Conservation (phyloP, 2,113 vertebrate species). For the Tachuris rubrigastra region DNA sequence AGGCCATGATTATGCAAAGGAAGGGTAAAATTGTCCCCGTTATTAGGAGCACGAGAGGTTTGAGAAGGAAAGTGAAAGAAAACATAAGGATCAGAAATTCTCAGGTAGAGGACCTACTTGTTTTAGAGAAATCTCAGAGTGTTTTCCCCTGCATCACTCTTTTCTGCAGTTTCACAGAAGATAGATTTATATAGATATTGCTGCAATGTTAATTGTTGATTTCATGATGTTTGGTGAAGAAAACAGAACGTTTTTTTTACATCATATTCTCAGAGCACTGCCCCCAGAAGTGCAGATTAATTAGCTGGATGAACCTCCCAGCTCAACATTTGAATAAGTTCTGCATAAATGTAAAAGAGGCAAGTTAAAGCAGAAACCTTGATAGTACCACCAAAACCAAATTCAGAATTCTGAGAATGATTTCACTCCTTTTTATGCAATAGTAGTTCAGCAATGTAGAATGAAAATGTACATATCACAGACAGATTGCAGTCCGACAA, state of each 20-base stretch:
- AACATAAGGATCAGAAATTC: not conserved
- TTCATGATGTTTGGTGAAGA: not conserved
- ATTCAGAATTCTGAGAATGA: not conserved
- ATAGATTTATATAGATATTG: not conserved
- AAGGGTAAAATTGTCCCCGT: not conserved
- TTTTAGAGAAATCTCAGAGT: not conserved
- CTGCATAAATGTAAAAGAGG: not conserved
- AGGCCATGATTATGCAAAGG: not conserved
- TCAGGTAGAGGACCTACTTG: not conserved
- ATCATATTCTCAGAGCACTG: not conserved
- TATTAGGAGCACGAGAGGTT: not conserved
- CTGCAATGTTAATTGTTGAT: not conserved
- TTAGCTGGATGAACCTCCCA: not conserved
- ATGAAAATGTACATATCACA: not conserved
- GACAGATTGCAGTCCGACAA: not conserved
- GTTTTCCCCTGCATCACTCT: not conserved
- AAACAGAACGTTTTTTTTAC: not conserved
- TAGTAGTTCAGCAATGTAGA: not conserved
- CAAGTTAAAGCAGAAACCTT: not conserved
- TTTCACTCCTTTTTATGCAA: not conserved
- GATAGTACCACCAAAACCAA: not conserved
- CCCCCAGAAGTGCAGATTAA: fast-evolving
- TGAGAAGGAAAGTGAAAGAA: not conserved
- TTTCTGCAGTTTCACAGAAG: not conserved
- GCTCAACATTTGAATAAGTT: not conserved